Percentiles rank a stretch among this genome's conserved stretches.
phyloP scores from a whole-genome alignment of 1,140 invertebrate genomes.

The Drosophila nigrodunni region DNA sequence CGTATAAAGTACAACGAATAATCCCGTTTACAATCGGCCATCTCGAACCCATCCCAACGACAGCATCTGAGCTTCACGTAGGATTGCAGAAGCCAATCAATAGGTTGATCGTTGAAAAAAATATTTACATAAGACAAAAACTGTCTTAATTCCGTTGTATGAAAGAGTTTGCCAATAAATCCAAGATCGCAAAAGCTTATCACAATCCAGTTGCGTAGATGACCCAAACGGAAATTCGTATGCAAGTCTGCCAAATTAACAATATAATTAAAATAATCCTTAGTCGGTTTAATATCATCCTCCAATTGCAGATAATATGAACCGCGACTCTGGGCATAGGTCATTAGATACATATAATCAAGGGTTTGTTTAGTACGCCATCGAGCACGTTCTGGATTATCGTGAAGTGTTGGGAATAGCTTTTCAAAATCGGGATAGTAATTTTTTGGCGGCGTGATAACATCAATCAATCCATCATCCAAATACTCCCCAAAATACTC shows the following conservation, averaged over 20 bases:
- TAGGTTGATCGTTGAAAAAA: slow-evolving; percentile 50
- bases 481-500: slow-evolving; percentile 5
- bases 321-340: slow-evolving; percentile 40
- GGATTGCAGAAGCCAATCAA: slow-evolving; percentile 52
- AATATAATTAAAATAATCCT: slow-evolving; percentile 38
- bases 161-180: slow-evolving; percentile 51
- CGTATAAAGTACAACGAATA: slow-evolving; percentile 3
- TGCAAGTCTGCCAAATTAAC: slow-evolving; percentile 22
- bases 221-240: slow-evolving; percentile 14
- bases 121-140: slow-evolving; percentile 33
- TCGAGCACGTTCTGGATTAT: slow-evolving; percentile 9
- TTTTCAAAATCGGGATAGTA: slow-evolving; percentile 47
- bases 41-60: slow-evolving; percentile 44
- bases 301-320: slow-evolving; percentile 54
- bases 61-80: slow-evolving; percentile 47
- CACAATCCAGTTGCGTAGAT: slow-evolving; percentile 43
- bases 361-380: slow-evolving; percentile 50
- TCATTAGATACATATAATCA: slow-evolving; percentile 55
- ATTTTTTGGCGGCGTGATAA: slow-evolving; percentile 36
- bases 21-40: slow-evolving; percentile 4
- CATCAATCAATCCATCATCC: slow-evolving; percentile 40
- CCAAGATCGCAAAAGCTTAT: slow-evolving; percentile 56
- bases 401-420: slow-evolving; percentile 17
- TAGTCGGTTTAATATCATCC: slow-evolving; percentile 31
- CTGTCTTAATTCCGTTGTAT: slow-evolving; percentile 1